A percentile compares a stretch with the other conserved stretches of the same genome.
phyloP scores from a whole-genome alignment of 2,797 vertebrate genomes.

The Eupleurogrammus muticus region DNA sequence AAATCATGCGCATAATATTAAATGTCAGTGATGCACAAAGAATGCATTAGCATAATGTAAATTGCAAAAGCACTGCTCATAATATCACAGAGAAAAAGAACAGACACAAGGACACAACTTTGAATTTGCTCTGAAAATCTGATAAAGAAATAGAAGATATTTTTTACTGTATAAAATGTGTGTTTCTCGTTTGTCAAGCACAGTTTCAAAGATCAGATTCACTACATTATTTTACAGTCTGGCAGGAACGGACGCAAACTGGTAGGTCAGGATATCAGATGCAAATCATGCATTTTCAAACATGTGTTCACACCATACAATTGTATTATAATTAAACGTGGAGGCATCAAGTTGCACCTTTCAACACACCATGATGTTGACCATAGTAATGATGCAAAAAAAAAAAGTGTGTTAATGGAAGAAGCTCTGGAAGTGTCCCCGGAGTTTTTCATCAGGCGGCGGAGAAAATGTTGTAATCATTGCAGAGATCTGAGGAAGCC shows the following conservation, averaged over 20 bases:
- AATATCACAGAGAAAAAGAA: neutral
- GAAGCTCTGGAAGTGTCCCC: neutral
- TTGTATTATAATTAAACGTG: neutral
- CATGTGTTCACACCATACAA: conserved; percentile 8
- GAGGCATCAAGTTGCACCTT: conserved; percentile 1
- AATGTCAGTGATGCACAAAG: neutral
- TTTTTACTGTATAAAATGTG: conserved; percentile 17
- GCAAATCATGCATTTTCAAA: conserved; percentile 15
- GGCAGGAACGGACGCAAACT: conserved; percentile 31
- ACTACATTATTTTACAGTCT: conserved; percentile 30
- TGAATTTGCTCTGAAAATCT: conserved; percentile 11
- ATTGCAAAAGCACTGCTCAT: neutral
- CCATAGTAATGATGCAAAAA: conserved; percentile 4
- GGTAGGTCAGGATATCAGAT: conserved; percentile 17
- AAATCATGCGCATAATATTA: neutral
- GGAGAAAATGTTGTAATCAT: conserved; percentile 33
- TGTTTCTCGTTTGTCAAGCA: conserved; percentile 46
- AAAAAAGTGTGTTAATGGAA: conserved; percentile 1
- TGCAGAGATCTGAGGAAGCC: conserved; percentile 49
- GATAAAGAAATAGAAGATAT: conserved; percentile 24
- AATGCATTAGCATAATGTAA: neutral
- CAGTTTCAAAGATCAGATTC: conserved; percentile 37
- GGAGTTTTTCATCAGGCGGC: neutral
- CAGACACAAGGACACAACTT: neutral
- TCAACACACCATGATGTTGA: conserved; percentile 9